These are phyloP conservation scores for Xanthia icteritia DNA, from an alignment of 2,888 invertebrate genomes.

Conservation along the genomic window DNA sequence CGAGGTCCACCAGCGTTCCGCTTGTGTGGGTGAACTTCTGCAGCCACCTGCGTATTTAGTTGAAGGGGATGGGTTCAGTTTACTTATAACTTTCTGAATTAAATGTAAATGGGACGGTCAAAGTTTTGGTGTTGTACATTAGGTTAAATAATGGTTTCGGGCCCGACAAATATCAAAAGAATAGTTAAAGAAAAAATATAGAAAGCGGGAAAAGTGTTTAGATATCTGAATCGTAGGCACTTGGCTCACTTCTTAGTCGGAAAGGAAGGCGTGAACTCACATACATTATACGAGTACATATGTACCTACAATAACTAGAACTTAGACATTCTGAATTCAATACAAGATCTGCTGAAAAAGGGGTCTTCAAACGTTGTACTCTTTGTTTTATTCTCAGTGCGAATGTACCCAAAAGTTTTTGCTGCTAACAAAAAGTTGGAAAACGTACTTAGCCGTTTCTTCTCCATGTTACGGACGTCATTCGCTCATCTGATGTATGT, in stretches of 20 bases:
- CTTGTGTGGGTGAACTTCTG: too few relatives aligned
- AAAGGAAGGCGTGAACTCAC: neutral
- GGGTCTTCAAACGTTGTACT: constrained; percentile 18
- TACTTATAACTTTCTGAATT: constrained; percentile 43
- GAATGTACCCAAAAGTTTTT: constrained; percentile 47
- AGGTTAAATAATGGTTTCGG: constrained; percentile 18
- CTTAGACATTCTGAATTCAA: constrained; percentile 30
- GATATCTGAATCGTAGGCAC: neutral
- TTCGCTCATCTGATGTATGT: constrained; percentile 26
- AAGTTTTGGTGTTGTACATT: constrained; percentile 24
- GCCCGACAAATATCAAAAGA: neutral
- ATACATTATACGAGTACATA: too few relatives aligned
- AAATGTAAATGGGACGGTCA: constrained; percentile 25
- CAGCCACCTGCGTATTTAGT: too few relatives aligned
- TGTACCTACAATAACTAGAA: neutral
- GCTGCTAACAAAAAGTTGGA: constrained; percentile 28
- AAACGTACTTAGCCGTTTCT: constrained; percentile 19
- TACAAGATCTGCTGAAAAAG: constrained; percentile 26
- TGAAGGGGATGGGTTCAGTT: too few relatives aligned
- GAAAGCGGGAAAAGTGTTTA: neutral
- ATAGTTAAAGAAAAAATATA: neutral
- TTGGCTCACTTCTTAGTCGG: neutral
- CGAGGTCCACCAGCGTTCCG: too few relatives aligned
- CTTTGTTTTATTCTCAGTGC: constrained; percentile 11
- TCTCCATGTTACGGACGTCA: constrained; percentile 25